These are phyloP conservation scores for Hemistola chrysoprasaria DNA, from an alignment of 2,888 invertebrate species.

Conservation along the genomic window DNA sequence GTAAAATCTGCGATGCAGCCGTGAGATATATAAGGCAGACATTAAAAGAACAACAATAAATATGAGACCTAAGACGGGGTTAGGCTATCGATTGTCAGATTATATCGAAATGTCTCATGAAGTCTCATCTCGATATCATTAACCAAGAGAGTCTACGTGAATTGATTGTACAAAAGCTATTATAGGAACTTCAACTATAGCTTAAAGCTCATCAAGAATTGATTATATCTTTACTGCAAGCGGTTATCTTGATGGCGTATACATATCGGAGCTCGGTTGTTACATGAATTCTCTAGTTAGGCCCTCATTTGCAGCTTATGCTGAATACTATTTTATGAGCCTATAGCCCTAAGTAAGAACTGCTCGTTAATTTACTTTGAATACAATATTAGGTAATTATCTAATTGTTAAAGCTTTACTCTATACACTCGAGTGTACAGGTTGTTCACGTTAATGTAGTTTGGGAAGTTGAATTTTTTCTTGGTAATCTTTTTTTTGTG, in stretches of 20 bases:
- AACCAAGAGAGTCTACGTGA: slow-evolving; percentile 45
- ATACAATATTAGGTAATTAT: too few species aligned
- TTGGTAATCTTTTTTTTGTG: too few species aligned
- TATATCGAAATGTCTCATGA: slow-evolving; percentile 46
- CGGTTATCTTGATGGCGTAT: slow-evolving; percentile 13
- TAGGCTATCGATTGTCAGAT: slow-evolving; percentile 48
- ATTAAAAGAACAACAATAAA: slow-evolving; percentile 49
- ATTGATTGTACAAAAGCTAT: slow-evolving; percentile 33
- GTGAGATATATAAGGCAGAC: slow-evolving; percentile 48
- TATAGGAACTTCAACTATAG: slow-evolving; percentile 25
- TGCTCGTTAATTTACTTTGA: too few species aligned
- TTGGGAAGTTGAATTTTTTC: too few species aligned
- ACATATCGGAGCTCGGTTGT: slow-evolving; percentile 7
- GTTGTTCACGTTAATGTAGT: too few species aligned
- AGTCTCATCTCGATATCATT: slow-evolving; percentile 40
- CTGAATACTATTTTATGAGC: neutral
- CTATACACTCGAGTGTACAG: too few species aligned
- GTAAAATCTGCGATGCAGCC: slow-evolving; percentile 25
- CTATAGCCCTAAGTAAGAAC: too few species aligned
- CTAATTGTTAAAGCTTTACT: too few species aligned
- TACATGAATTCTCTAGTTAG: slow-evolving; percentile 1
- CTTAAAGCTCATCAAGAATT: slow-evolving; percentile 16
- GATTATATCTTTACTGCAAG: slow-evolving; percentile 18
- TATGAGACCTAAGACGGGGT: slow-evolving; percentile 36
- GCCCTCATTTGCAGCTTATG: slow-evolving; percentile 1